phyloP scores from a whole-genome alignment of 2,113 vertebrate species.

The Lepisosteus osseus region DNA sequence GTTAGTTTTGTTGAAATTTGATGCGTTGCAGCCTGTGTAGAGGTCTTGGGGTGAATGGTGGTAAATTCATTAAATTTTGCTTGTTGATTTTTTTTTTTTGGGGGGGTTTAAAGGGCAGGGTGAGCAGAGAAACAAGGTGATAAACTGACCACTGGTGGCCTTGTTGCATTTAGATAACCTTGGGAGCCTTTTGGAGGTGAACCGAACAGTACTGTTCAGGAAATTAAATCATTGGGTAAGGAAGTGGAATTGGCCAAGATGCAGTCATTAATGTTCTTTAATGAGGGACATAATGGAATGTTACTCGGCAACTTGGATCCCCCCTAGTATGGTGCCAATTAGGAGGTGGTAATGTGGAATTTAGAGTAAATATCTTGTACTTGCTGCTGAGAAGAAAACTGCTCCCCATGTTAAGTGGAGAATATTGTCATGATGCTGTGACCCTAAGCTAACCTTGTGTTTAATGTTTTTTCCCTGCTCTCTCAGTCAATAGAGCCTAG shows the following conservation, averaged over 20 bases:
- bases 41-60: no score
- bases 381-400: constrained; percentile 30
- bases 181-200: constrained; percentile 30
- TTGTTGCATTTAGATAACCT: constrained; percentile 27
- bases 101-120: neutral
- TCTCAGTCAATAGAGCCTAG: no score
- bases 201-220: constrained; percentile 40
- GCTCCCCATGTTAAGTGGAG: constrained; percentile 24
- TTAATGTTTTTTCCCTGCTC: no score
- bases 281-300: constrained; percentile 47
- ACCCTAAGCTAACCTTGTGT: neutral
- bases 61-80: no score
- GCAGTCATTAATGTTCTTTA: constrained; percentile 48
- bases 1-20: neutral
- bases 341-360: constrained; percentile 38
- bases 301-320: constrained; percentile 38
- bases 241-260: constrained; percentile 36
- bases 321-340: constrained; percentile 41
- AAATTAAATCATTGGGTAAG: constrained; percentile 53
- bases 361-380: constrained; percentile 36
- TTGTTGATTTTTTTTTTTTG: no score
- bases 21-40: neutral
- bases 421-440: neutral
- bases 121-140: neutral
- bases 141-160: neutral